Evolutionary conservation across 2,113 vertebrate genomes (phyloP).

Genomic region (Scolopax mira): DNA sequence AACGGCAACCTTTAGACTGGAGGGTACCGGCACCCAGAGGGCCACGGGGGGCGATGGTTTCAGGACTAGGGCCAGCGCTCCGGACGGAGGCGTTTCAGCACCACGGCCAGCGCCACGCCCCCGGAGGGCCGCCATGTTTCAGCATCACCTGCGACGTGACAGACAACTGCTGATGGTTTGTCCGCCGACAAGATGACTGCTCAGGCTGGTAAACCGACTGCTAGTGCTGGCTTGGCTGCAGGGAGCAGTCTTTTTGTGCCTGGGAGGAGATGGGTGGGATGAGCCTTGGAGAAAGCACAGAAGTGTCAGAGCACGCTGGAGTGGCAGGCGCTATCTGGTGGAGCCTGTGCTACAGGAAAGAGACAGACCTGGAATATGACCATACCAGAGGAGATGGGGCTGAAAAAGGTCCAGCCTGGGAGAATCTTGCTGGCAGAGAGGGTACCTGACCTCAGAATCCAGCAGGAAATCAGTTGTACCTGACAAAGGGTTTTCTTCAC

Average conservation of each 20-base stretch:
- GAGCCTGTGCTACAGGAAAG: neutral
- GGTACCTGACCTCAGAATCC: neutral
- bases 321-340: neutral
- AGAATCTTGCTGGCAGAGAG: too few relatives aligned
- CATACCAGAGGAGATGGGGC: neutral
- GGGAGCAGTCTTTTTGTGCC: neutral
- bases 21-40: fast-evolving
- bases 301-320: fast-evolving
- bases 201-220: fast-evolving
- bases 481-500: neutral
- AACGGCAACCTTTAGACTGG: neutral
- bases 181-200: fast-evolving
- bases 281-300: neutral
- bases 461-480: neutral
- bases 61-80: neutral
- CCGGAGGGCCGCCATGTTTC: too few relatives aligned
- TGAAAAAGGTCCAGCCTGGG: neutral
- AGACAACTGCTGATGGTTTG: fast-evolving
- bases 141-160: too few relatives aligned
- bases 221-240: neutral
- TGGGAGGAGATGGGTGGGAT: neutral
- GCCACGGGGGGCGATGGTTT: fast-evolving
- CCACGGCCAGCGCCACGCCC: neutral
- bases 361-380: too few relatives aligned
- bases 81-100: neutral